Evolutionary conservation across 23 tunicate genomes (phyloP).

Genomic region (Botrylloides violaceus): DNA sequence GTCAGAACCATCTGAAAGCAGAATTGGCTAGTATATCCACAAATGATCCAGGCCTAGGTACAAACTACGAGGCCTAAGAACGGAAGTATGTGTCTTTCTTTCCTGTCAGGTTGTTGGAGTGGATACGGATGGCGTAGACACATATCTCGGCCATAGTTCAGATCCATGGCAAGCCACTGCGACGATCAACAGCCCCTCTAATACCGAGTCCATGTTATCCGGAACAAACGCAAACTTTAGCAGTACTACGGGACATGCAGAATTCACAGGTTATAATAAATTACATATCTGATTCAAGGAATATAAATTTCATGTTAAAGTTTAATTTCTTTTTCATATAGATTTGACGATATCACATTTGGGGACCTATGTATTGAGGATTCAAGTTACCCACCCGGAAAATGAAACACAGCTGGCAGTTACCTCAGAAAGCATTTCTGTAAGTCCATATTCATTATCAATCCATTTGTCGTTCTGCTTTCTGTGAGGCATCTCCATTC

Average conservation of each 20-base stretch:
- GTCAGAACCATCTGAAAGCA: too few relatives aligned
- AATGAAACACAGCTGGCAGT: neutral
- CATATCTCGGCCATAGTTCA: constrained; percentile 7
- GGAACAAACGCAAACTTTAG: neutral
- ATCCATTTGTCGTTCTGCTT: too few relatives aligned
- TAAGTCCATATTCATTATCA: constrained; percentile 5
- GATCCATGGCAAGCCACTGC: constrained; percentile 22
- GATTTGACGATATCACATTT: constrained; percentile 11
- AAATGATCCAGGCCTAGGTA: neutral
- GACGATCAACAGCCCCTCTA: neutral
- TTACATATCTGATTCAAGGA: too few relatives aligned
- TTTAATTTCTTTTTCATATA: neutral
- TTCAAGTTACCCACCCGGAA: constrained; percentile 6
- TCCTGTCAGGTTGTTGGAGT: constrained; percentile 8
- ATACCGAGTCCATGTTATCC: neutral
- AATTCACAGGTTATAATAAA: constrained; percentile 18
- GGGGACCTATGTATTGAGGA: constrained; percentile 2
- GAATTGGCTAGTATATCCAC: neutral
- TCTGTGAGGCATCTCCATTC: too few relatives aligned
- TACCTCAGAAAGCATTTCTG: constrained; percentile 1
- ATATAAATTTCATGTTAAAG: too few relatives aligned
- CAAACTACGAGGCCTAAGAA: neutral
- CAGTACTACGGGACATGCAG: neutral
- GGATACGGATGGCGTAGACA: neutral
- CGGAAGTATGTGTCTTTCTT: neutral